Conservation (phyloP, 2,797 vertebrate species). For the Sphenodon punctatus region DNA sequence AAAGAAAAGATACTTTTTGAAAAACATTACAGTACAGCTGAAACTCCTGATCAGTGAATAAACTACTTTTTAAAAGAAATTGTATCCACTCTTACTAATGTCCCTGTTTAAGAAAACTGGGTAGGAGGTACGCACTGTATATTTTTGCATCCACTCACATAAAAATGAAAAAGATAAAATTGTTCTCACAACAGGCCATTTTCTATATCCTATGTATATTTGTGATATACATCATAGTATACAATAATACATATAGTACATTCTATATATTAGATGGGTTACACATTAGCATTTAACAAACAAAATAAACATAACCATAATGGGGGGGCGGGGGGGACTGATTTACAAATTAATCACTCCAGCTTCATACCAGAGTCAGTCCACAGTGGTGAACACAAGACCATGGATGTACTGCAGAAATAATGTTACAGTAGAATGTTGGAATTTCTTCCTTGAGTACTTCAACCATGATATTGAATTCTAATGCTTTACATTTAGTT, state of each 20-base stretch:
- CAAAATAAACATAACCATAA: no score
- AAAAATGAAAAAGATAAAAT: slow-evolving; percentile 50
- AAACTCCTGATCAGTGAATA: background rate
- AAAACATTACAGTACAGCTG: background rate
- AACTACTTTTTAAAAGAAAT: slow-evolving; percentile 20
- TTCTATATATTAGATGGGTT: background rate
- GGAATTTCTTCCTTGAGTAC: background rate
- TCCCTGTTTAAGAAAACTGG: slow-evolving; percentile 20
- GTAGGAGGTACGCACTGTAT: slow-evolving; percentile 3
- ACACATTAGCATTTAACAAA: no score
- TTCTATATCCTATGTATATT: slow-evolving; percentile 26
- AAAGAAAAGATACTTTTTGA: no score
- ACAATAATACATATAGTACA: slow-evolving; percentile 11
- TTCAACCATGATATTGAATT: background rate
- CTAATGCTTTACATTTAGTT: background rate
- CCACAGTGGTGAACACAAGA: background rate
- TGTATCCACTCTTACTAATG: slow-evolving; percentile 21
- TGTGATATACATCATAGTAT: slow-evolving; percentile 13
- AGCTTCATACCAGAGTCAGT: background rate
- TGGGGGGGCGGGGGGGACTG: background rate
- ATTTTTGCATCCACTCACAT: slow-evolving; percentile 18
- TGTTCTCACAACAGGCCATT: slow-evolving; percentile 2
- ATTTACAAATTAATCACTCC: background rate
- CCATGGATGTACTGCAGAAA: background rate
- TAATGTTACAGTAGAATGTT: background rate